These are phyloP conservation scores for Dorcus hopei DNA, from an alignment of 2,888 invertebrate species.

Conservation along the genomic window DNA sequence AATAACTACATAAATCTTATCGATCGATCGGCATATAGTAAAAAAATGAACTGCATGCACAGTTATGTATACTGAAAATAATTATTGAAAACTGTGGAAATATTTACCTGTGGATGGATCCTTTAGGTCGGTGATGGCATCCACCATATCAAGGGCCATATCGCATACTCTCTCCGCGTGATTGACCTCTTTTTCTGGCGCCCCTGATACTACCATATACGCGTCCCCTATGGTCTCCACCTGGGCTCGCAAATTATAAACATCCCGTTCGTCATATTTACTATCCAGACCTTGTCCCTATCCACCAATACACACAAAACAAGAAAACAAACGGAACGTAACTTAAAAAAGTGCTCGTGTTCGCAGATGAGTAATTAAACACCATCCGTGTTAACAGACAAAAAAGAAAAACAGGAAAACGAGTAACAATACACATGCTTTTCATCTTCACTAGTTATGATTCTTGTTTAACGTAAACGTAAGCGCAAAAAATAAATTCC, in stretches of 20 bases:
- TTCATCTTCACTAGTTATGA: background rate
- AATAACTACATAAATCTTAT: too few relatives aligned
- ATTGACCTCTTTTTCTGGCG: conserved; percentile 83
- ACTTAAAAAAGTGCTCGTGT: conserved; percentile 17
- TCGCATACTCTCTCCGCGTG: conserved; percentile 91
- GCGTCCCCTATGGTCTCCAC: conserved; percentile 98
- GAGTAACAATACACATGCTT: background rate
- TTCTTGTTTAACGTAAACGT: background rate
- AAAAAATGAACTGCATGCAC: too few relatives aligned
- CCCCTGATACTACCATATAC: conserved; percentile 97
- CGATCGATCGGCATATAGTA: too few relatives aligned
- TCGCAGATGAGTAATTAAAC: background rate
- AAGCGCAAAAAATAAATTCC: background rate
- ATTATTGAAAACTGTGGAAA: background rate
- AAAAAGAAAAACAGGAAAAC: conserved; percentile 3
- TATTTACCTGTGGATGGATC: conserved; percentile 83
- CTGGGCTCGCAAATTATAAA: conserved; percentile 50
- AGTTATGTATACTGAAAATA: too few relatives aligned
- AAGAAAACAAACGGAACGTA: conserved; percentile 21
- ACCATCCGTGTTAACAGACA: background rate
- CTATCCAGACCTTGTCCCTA: conserved; percentile 15
- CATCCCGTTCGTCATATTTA: conserved; percentile 12
- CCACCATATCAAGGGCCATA: conserved; percentile 96
- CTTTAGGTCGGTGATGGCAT: conserved; percentile 84
- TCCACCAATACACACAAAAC: conserved; percentile 25